Evolutionary conservation across 2,888 invertebrate species (phyloP), one percentile per base, ranked within the genome.

Genomic region (Philaethria dido): DNA sequence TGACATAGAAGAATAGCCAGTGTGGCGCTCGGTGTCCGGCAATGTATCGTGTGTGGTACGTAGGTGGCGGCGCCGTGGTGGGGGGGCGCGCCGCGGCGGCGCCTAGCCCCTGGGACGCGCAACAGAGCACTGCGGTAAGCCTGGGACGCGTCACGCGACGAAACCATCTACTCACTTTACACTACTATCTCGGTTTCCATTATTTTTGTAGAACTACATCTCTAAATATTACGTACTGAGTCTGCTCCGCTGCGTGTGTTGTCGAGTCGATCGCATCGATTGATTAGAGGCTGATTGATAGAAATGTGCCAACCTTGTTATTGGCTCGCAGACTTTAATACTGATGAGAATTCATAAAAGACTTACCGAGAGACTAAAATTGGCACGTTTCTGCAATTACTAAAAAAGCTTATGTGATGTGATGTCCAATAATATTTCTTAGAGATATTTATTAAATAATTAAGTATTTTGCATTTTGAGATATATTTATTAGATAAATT

Each of bases 171-270:
- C 81, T 80, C 86, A 87, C 73, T 75, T 54, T 84, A 83, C 87
- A 86, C 85, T 82, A 81, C 82, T 79, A 75, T 88, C 84, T 87
- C 86, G 88, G 86, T 88, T 90, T 86, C 82, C 87, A 89, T 89
- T 89, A 84, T 84, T 90, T 78, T 86, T 82, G 89, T 92, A 92
- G 90, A 88, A 77, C 80, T 85, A 85, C 82, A 81, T 88, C 80
- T 81, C 54, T 84, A 80, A 86, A 82, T 83, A 88, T 85, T 86
- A 80, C 89, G 89, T 87, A 86, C 80, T 88, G 81, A 87, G 85
- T 90, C 89, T 92, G 88, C 88, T 89, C 91, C 87, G 89, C 90
- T 92, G 92, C 91, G 92, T 92, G 88, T 91, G 88, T 87, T 90
- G 87, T 91, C 88, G 82, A 86, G 77, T 84, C 86, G 80, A 86